phyloP scores from a whole-genome alignment of 2,113 vertebrate species.

The Corythaeola cristata region DNA sequence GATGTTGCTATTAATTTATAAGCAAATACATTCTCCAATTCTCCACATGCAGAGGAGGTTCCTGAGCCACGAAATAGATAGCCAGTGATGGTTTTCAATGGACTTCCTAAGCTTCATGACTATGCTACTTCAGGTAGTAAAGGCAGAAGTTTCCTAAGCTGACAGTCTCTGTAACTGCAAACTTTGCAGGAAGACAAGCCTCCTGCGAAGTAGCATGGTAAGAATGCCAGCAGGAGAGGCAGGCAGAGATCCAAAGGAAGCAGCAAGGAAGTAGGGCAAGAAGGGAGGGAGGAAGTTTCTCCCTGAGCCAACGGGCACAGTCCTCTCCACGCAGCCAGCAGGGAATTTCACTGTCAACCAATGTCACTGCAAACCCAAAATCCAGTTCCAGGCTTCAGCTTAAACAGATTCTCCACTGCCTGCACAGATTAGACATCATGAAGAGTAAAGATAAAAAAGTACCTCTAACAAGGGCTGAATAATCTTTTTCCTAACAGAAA shows the following conservation, averaged over 20 bases:
- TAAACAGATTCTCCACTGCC: not conserved
- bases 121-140: not conserved
- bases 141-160: not conserved
- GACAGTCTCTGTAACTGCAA: not conserved
- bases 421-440: not conserved
- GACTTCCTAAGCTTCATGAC: not conserved
- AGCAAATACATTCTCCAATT: not conserved
- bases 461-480: not conserved
- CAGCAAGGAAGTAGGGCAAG: constrained; percentile 9
- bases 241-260: not conserved
- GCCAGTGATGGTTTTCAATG: not conserved
- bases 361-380: not conserved
- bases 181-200: not conserved
- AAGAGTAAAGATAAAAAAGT: not conserved
- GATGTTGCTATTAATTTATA: not conserved
- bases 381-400: not conserved
- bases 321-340: not conserved
- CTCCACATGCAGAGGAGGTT: not conserved
- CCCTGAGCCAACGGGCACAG: not conserved
- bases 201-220: not conserved
- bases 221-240: not conserved
- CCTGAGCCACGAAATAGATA: not conserved
- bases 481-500: not conserved
- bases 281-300: not conserved
- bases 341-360: not conserved